A percentile compares a stretch with the other conserved stretches of the same genome.
phyloP scores from a whole-genome alignment of 2,888 invertebrate genomes.

The Cheilosia variabilis region DNA sequence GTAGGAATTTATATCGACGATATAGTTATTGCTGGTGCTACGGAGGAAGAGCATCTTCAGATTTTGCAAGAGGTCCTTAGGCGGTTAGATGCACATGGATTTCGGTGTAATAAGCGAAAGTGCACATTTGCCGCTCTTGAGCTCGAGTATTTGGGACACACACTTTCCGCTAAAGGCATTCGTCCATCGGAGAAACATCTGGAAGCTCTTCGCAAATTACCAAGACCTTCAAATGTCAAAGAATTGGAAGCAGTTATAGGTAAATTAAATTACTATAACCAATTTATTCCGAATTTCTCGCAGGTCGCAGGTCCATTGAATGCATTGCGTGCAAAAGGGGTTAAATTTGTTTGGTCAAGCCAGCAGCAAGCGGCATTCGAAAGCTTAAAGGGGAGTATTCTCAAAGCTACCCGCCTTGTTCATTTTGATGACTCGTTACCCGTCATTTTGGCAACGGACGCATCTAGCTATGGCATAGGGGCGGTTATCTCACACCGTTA shows the following conservation, averaged over 20 bases:
- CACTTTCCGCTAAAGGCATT: slow-evolving; percentile 56
- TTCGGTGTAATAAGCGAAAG: slow-evolving; percentile 56
- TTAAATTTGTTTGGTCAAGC: slow-evolving; percentile 31
- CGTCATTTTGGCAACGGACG: slow-evolving; percentile 62
- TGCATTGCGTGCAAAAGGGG: slow-evolving; percentile 16
- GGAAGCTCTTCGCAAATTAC: slow-evolving; percentile 37
- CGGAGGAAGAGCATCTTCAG: slow-evolving; percentile 45
- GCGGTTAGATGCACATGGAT: slow-evolving; percentile 25
- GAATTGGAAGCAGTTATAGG: slow-evolving; percentile 60
- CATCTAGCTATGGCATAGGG: slow-evolving; percentile 51
- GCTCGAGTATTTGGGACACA: slow-evolving; percentile 69
- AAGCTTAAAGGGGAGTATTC: slow-evolving; percentile 25
- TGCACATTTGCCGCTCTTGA: slow-evolving; percentile 49
- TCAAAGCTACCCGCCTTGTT: slow-evolving; percentile 40
- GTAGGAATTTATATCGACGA: slow-evolving; percentile 65
- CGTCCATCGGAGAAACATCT: slow-evolving; percentile 52
- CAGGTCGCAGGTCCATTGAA: slow-evolving; percentile 47
- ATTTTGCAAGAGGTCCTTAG: slow-evolving; percentile 36
- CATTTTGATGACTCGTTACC: slow-evolving; percentile 53
- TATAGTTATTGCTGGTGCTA: slow-evolving; percentile 57
- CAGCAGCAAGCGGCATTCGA: slow-evolving; percentile 38
- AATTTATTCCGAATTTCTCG: slow-evolving; percentile 67
- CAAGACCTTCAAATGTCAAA: too few relatives aligned
- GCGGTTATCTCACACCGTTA: slow-evolving; percentile 55
- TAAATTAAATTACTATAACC: slow-evolving; percentile 68